Base-by-base conservation (phyloP, 2,888 invertebrate species). In the Mesoligia furuncula region DNA sequence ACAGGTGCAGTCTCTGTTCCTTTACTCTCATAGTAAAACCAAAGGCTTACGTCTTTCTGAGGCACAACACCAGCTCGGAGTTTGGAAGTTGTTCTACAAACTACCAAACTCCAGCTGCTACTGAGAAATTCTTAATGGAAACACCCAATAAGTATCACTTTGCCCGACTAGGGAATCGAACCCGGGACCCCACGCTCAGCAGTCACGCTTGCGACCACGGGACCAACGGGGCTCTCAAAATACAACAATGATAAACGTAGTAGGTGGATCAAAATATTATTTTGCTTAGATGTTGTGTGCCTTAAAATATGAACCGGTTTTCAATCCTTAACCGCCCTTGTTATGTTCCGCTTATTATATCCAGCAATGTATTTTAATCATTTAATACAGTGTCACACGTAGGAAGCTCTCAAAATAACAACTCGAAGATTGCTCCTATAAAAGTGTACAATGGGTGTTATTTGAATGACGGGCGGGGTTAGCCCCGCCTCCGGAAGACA, bases 381-480 rank as follows among this genome's bases (percentile, higher is more conserved):
- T 42, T 83, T 64, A 68, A 68, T 73, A 59, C 79, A 31, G 59
- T 75, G 65, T n/a, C 45, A 61, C 67, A 86, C 75, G 89, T 89
- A 86, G 88, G 88, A 80, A 77, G 84, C 75, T 80, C 73, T 64
- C 31, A 76, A 79, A 85, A 85, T 81, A 79, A 75, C 83, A 87
- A 84, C 71, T 81, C 73, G 80, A 84, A 86, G 85, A 89, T 83
- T 88, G 89, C 85, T 89, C 88, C 81, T 90, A 90, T 90, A 90
- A 90, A 90, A 85, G 79, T 85, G 70, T 75, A 90, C 90, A 91
- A 91, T 90, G 85, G 79, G 69, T 87, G 81, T 77, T 84, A 75
- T 75, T 86, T 88, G 83, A 90, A 90, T 90, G 83, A 87, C 80
- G 76, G 91, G 92, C 80, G 91, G 87, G 85, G 82, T 77, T 75